Conservation (phyloP, 2,888 invertebrate genomes). For the Yponomeuta sedellus region DNA sequence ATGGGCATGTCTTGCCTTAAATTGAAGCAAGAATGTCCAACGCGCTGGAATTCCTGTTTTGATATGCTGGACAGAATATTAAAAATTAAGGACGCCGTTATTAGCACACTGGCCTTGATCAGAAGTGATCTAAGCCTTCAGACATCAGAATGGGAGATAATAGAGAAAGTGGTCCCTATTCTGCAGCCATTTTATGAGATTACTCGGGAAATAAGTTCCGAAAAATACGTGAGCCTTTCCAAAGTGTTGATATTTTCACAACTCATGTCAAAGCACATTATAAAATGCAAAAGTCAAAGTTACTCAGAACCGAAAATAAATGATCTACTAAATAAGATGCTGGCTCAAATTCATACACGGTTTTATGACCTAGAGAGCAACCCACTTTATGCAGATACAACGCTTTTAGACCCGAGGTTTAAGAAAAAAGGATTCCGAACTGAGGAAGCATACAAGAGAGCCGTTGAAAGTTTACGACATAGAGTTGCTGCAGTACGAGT, state of each 20-base stretch:
- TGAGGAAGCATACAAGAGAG: no score
- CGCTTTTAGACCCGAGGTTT: no score
- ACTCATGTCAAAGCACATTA: no score
- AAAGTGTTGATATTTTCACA: slow-evolving; percentile 8
- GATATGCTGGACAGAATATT: slow-evolving; percentile 25
- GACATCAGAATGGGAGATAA: neutral
- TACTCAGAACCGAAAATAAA: no score
- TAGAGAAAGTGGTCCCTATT: slow-evolving; percentile 7
- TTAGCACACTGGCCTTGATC: slow-evolving; percentile 24
- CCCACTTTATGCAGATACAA: no score
- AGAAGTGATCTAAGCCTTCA: neutral
- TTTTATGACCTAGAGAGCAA: no score
- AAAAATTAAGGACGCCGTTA: slow-evolving; percentile 25
- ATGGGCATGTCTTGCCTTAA: slow-evolving; percentile 23
- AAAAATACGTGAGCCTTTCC: slow-evolving; percentile 3
- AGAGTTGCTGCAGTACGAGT: no score
- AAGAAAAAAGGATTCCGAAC: no score
- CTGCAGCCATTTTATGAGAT: slow-evolving; percentile 2
- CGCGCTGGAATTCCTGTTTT: slow-evolving; percentile 28
- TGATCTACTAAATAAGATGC: no score
- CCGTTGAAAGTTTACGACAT: no score
- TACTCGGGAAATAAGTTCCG: slow-evolving; percentile 6
- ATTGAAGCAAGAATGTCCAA: slow-evolving; percentile 27
- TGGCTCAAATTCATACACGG: no score
- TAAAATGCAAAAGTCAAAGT: no score